These are phyloP conservation scores for Aspidiotus destructor DNA, from an alignment of 2,888 invertebrate genomes.

Conservation along the genomic window DNA sequence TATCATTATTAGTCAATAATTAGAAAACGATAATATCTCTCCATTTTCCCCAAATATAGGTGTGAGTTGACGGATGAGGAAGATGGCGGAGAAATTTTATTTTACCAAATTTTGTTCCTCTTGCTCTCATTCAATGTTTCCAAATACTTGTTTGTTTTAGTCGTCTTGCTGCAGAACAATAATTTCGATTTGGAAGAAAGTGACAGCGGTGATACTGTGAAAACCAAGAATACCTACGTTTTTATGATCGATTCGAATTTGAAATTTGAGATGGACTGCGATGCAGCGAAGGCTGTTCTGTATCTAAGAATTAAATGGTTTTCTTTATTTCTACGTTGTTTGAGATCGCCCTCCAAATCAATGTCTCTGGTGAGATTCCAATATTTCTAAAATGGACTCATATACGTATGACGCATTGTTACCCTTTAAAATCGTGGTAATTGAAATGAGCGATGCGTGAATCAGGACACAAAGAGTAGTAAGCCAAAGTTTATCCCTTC, in stretches of 20 bases:
- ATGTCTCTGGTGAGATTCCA: conserved; percentile 4
- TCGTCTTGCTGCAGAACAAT: conserved; percentile 16
- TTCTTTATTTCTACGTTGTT: conserved; percentile 22
- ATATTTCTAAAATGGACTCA: not conserved
- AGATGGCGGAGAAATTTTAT: too few relatives aligned
- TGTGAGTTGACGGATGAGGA: too few relatives aligned
- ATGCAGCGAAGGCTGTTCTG: conserved; percentile 15
- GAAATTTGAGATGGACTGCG: conserved; percentile 20
- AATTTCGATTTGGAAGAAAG: conserved; percentile 13
- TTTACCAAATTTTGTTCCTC: not conserved
- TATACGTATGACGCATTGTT: too few relatives aligned
- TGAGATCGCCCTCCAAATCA: conserved; percentile 17
- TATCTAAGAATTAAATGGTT: conserved; percentile 25
- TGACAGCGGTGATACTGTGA: conserved; percentile 19
- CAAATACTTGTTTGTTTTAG: not conserved
- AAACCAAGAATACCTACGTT: conserved; percentile 5
- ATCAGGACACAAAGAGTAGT: not conserved
- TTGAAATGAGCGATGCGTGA: too few relatives aligned
- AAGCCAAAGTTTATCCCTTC: too few relatives aligned
- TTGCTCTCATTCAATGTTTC: not conserved
- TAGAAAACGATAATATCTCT: too few relatives aligned
- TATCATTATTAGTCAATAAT: too few relatives aligned
- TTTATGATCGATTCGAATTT: conserved; percentile 23
- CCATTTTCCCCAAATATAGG: too few relatives aligned
- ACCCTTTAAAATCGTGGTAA: not conserved